Evolutionary conservation across 2,113 vertebrate species (phyloP).

Genomic region (Polypterus senegalus): DNA sequence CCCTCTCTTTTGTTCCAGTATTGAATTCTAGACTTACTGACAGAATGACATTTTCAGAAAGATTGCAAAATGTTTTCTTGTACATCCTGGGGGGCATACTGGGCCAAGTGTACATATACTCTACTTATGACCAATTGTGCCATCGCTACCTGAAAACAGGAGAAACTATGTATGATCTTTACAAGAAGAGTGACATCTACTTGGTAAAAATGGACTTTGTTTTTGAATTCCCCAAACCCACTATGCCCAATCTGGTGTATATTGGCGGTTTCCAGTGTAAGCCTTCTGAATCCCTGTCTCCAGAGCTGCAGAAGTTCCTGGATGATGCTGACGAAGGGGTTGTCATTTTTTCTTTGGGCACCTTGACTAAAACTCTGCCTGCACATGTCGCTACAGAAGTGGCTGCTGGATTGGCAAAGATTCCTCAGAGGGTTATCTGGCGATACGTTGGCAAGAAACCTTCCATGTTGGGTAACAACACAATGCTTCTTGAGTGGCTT

Average conservation of each 20-base stretch:
- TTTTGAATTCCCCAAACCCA: slow-evolving; percentile 41
- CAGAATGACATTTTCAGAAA: slow-evolving; percentile 22
- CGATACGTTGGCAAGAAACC: slow-evolving; percentile 29
- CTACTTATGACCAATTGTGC: slow-evolving; percentile 18
- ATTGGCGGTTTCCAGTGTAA: slow-evolving; percentile 42
- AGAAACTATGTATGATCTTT: slow-evolving; percentile 15
- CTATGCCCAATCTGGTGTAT: slow-evolving; percentile 45
- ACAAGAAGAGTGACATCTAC: slow-evolving; percentile 32
- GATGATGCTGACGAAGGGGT: slow-evolving; percentile 36
- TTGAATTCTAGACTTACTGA: slow-evolving; percentile 21
- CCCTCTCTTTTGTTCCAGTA: slow-evolving; percentile 23
- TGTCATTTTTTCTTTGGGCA: slow-evolving; percentile 39
- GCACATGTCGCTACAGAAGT: slow-evolving; percentile 23
- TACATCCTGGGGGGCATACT: slow-evolving; percentile 3
- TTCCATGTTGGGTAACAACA: slow-evolving; percentile 31
- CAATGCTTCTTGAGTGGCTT: slow-evolving; percentile 35
- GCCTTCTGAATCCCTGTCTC: slow-evolving; percentile 27
- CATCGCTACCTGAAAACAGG: slow-evolving; percentile 16
- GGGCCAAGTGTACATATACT: slow-evolving; percentile 13
- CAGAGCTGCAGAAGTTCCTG: slow-evolving; percentile 37
- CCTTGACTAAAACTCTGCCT: slow-evolving; percentile 29
- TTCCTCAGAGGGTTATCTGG: slow-evolving; percentile 47
- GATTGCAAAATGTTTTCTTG: slow-evolving; percentile 15
- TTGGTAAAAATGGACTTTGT: slow-evolving; percentile 42
- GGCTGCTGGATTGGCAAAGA: slow-evolving; percentile 31